Conservation (phyloP, 2,888 invertebrate species). For the Dynastes hyllus region DNA sequence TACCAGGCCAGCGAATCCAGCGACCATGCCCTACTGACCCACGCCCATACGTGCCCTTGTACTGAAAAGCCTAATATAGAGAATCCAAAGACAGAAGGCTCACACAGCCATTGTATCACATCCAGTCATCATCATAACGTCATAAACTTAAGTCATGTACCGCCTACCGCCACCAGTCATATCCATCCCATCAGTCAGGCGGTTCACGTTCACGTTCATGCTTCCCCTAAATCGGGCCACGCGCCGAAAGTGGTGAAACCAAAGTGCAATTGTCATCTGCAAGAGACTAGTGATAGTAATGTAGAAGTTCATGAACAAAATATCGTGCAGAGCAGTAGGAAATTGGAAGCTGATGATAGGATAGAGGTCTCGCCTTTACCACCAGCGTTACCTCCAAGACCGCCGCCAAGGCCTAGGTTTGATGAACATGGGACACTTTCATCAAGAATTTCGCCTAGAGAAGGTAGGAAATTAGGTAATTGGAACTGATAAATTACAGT, state of each 20-base stretch:
- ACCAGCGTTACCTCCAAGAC: slow-evolving; percentile 71
- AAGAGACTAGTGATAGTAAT: slow-evolving; percentile 62
- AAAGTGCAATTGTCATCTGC: slow-evolving; percentile 67
- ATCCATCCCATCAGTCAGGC: slow-evolving; percentile 63
- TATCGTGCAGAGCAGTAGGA: slow-evolving; percentile 59
- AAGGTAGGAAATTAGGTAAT: slow-evolving; percentile 61
- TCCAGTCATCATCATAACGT: slow-evolving; percentile 60
- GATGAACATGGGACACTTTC: slow-evolving; percentile 66
- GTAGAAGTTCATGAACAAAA: slow-evolving; percentile 59
- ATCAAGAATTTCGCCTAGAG: slow-evolving; percentile 63
- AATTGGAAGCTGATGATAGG: slow-evolving; percentile 68
- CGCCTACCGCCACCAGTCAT: slow-evolving; percentile 62
- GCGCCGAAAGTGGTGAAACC: slow-evolving; percentile 59
- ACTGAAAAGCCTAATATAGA: slow-evolving; percentile 60
- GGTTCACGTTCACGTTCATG: slow-evolving; percentile 65
- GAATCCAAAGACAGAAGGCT: slow-evolving; percentile 62
- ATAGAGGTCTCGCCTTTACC: slow-evolving; percentile 71
- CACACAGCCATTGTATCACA: slow-evolving; percentile 54
- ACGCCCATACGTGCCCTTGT: slow-evolving; percentile 65
- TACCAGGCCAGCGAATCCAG: slow-evolving; percentile 68
- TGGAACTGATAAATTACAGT: background rate
- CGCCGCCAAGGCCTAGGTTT: slow-evolving; percentile 69
- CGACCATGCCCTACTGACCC: slow-evolving; percentile 66
- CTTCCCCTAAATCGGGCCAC: slow-evolving; percentile 64
- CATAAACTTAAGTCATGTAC: slow-evolving; percentile 58